Conservation (phyloP, 2,888 invertebrate genomes). For the Ceramica pisi region DNA sequence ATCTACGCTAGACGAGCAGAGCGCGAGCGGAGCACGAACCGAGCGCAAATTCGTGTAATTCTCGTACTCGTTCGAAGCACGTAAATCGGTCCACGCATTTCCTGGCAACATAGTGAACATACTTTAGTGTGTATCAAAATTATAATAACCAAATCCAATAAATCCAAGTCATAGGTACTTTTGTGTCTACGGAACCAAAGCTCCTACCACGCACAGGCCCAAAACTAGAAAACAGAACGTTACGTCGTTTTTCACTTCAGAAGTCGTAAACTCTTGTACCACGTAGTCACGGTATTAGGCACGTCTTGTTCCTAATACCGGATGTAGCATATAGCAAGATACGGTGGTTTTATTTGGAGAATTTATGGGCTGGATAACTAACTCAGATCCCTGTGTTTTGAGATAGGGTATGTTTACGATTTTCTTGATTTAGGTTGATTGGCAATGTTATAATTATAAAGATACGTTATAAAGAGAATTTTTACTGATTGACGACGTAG, state of each 20-base stretch:
- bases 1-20: too few species aligned
- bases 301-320: conserved; percentile 5
- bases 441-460: background rate
- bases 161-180: too few species aligned
- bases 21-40: too few species aligned
- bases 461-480: too few species aligned
- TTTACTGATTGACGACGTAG: too few species aligned
- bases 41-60: too few species aligned
- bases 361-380: conserved; percentile 21
- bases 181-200: background rate
- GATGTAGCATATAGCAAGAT: background rate
- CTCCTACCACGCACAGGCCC: background rate
- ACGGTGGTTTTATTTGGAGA: background rate
- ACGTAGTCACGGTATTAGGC: conserved; percentile 12
- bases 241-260: conserved; percentile 14
- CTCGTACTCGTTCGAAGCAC: too few species aligned
- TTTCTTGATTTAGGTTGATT: background rate
- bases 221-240: conserved; percentile 1
- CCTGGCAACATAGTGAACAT: too few species aligned
- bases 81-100: too few species aligned
- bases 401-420: background rate
- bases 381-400: too few species aligned
- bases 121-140: too few species aligned
- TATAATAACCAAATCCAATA: too few species aligned
- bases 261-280: conserved; percentile 24